Evolutionary conservation across 2,888 invertebrate genomes (phyloP).

Genomic region (Marasmarcha lunaedactyla): DNA sequence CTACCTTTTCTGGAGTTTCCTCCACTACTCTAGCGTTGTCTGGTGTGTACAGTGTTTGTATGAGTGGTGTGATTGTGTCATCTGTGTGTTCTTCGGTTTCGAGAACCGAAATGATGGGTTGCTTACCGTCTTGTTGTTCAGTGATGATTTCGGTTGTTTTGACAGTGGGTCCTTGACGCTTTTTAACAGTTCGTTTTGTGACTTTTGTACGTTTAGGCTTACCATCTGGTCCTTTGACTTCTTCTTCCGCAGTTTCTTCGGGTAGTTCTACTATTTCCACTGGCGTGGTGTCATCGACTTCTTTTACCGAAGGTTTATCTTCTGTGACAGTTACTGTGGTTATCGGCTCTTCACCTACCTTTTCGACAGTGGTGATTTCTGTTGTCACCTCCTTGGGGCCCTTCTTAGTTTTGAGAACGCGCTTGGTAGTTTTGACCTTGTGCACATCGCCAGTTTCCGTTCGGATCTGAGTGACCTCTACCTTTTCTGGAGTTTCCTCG

Average conservation of each 20-base stretch:
- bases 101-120: slow-evolving; percentile 26
- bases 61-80: slow-evolving; percentile 15
- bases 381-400: slow-evolving; percentile 34
- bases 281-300: slow-evolving; percentile 8
- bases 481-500: slow-evolving; percentile 29
- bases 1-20: slow-evolving; percentile 23
- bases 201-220: slow-evolving; percentile 23
- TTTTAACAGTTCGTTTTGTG: slow-evolving; percentile 26
- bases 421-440: slow-evolving; percentile 41
- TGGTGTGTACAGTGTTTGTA: slow-evolving; percentile 11
- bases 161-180: slow-evolving; percentile 23
- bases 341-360: slow-evolving; percentile 33
- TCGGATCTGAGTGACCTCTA: slow-evolving; percentile 39
- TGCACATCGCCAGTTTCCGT: slow-evolving; percentile 34
- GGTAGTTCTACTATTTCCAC: slow-evolving; percentile 20
- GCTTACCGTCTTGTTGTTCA: slow-evolving; percentile 24
- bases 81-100: slow-evolving; percentile 23
- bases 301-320: slow-evolving; percentile 6
- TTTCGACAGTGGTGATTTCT: slow-evolving; percentile 40
- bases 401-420: slow-evolving; percentile 40
- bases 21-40: slow-evolving; percentile 22
- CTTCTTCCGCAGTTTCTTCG: slow-evolving; percentile 29
- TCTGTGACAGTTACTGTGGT: slow-evolving; percentile 22
- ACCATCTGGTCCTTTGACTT: slow-evolving; percentile 27
- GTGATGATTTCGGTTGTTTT: slow-evolving; percentile 17